Base-by-base conservation (phyloP, 2,888 invertebrate genomes). In the Aradus depressus region DNA sequence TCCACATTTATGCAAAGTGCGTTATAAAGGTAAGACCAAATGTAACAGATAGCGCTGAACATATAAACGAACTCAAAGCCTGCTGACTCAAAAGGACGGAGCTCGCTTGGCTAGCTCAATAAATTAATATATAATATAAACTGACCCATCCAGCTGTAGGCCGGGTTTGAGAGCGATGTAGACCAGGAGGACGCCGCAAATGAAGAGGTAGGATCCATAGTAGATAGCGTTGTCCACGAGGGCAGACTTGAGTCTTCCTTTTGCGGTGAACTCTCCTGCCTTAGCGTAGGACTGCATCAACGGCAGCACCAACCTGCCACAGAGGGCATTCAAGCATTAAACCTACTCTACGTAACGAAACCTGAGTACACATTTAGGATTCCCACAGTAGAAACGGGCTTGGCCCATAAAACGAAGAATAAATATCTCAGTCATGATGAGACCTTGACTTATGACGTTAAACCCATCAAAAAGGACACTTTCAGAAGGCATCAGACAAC, bases 271-370 rank as follows among this genome's bases (percentile, higher is more conserved):
- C 66, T 98, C 96, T 2, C 98, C 98, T 2, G 97, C 95, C 71
- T 92, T 92, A 52, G 93, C 88, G 67, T 97, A 98, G 1, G 95
- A 96, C 66, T 98, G 98, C 95, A 98, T 95, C 72, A 98, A 76
- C 2, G 98, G 98, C 73, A 98, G 81, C 49, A 98, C 82, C 18
- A 98, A 70, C 92, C 87, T 87, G 68, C 22, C 74, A 74, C n/a
- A n/a, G n/a, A n/a, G n/a, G n/a, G n/a, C n/a, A n/a, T n/a, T n/a
- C n/a, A n/a, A n/a, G n/a, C n/a, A n/a, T n/a, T n/a, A n/a, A n/a
- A n/a, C n/a, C n/a, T n/a, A n/a, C n/a, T n/a, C n/a, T n/a, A n/a
- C n/a, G n/a, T n/a, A n/a, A n/a, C n/a, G n/a, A n/a, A n/a, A n/a
- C n/a, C n/a, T n/a, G n/a, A n/a, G n/a, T n/a, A n/a, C n/a, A n/a